Evolutionary conservation across 1,140 invertebrate genomes (phyloP).

Genomic region (Eueides isabella): DNA sequence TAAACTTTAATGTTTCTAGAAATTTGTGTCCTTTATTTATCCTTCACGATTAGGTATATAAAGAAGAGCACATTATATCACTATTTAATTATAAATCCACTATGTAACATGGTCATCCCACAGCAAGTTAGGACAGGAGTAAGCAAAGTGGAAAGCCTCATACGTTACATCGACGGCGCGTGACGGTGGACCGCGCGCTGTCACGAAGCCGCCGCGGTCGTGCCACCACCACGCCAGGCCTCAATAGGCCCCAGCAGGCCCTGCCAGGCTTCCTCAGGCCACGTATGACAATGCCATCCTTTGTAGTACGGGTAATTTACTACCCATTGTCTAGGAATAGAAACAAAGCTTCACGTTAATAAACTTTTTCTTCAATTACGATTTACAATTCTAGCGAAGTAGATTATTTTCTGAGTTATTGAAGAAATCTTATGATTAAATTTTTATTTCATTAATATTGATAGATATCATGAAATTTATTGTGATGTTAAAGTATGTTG

Average conservation of each 20-base stretch:
- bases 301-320: not conserved
- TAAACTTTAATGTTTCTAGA: too few relatives aligned
- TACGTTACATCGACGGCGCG: conserved; percentile 24
- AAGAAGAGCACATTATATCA: too few relatives aligned
- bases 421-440: too few relatives aligned
- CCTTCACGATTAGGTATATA: too few relatives aligned
- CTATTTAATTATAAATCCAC: too few relatives aligned
- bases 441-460: too few relatives aligned
- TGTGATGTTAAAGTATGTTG: too few relatives aligned
- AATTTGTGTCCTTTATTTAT: too few relatives aligned
- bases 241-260: not conserved
- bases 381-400: not conserved
- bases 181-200: conserved; percentile 35
- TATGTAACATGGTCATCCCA: not conserved
- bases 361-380: not conserved
- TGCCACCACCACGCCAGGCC: conserved; percentile 6
- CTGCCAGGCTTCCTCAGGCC: not conserved
- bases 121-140: not conserved
- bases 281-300: not conserved
- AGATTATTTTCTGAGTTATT: too few relatives aligned
- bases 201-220: conserved; percentile 15
- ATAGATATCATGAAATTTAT: too few relatives aligned
- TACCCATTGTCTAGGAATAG: not conserved
- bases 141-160: conserved; percentile 46
- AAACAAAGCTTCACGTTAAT: not conserved